Base-by-base conservation (phyloP, 2,888 invertebrate genomes). In the Enchytraeus crypticus region DNA sequence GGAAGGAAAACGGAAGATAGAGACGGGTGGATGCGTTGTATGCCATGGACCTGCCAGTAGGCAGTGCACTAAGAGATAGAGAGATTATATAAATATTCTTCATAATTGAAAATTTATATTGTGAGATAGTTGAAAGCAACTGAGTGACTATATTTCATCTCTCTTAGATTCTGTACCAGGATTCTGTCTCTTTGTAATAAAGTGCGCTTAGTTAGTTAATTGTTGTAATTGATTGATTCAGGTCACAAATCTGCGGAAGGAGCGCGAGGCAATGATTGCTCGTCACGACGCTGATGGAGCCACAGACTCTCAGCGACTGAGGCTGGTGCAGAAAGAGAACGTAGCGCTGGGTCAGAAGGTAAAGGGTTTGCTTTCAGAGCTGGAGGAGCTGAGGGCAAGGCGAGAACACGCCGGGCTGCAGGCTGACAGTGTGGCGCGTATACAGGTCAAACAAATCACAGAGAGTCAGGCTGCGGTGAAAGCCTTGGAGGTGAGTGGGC, bases 311-410 rank as follows among this genome's bases (percentile, higher is more conserved):
- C 34, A 53, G 47, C 43, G 23, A n/a, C 30, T 61, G n/a, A 51
- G 57, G 27, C 29, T 51, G n/a, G 30, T 58, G 21, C 57, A 61
- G 43, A 57, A 47, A 46, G 53, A 61, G 14, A 61, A 61, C 53
- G 34, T 51, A 11, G 29, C 51, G 21, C 38, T 61, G 5, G 18
- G 26, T 18, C 14, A 27, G 53, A 57, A 45, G 51, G 43, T 51
- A 5, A 58, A 58, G 49, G 34, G 27, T 34, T 32, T 61, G 33
- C 67, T 74, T 53, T 66, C 71, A n/a, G 78, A 77, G 66, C 69
- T 78, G 64, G 78, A 78, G 62, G 78, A 78, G 62, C 66, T 76
- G 5, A 64, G 75, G 4, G 74, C 74, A 5, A 71, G 73, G 66
- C 65, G 72, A 38, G 78, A 78, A 61, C 74, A 76, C 62, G 60